phyloP scores from a whole-genome alignment of 1,140 invertebrate species.

The Halesus radiatus region DNA sequence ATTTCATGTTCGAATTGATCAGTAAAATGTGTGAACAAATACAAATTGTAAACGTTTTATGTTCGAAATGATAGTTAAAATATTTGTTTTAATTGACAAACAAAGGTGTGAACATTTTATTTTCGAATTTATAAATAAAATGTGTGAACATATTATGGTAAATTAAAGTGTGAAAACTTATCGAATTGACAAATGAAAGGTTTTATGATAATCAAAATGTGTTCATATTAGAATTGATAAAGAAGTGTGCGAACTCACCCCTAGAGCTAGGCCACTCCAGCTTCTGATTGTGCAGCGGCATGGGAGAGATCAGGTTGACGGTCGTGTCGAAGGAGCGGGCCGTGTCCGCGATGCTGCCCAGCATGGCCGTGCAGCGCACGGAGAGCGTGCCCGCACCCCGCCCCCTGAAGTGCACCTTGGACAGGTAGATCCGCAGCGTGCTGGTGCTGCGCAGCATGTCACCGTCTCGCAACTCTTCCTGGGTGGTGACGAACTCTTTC shows the following conservation, averaged over 20 bases:
- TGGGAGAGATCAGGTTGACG: constrained; percentile 43
- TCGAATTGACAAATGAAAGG: too few species aligned
- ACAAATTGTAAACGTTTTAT: too few species aligned
- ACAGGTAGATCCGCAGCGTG: constrained; percentile 42
- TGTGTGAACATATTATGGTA: too few species aligned
- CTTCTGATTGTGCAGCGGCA: constrained; percentile 51
- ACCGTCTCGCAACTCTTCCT: constrained; percentile 26
- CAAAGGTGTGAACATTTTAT: too few species aligned
- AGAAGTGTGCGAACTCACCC: constrained; percentile 22
- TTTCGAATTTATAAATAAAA: too few species aligned
- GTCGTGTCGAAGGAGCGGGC: constrained; percentile 44
- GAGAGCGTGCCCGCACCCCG: constrained; percentile 39
- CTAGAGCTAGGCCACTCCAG: constrained; percentile 51
- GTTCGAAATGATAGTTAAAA: too few species aligned
- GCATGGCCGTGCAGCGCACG: constrained; percentile 44
- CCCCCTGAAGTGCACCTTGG: constrained; percentile 47
- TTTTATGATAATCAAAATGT: too few species aligned
- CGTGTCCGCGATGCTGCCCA: constrained; percentile 32
- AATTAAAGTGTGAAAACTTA: too few species aligned
- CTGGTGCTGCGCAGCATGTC: constrained; percentile 37
- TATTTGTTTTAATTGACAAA: too few species aligned
- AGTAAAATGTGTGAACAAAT: too few species aligned
- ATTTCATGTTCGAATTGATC: too few species aligned
- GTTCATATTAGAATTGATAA: too few species aligned
- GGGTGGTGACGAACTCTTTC: constrained; percentile 16